Evolutionary conservation across 2,797 vertebrate genomes (phyloP).

Genomic region (Lacerta viridis): DNA sequence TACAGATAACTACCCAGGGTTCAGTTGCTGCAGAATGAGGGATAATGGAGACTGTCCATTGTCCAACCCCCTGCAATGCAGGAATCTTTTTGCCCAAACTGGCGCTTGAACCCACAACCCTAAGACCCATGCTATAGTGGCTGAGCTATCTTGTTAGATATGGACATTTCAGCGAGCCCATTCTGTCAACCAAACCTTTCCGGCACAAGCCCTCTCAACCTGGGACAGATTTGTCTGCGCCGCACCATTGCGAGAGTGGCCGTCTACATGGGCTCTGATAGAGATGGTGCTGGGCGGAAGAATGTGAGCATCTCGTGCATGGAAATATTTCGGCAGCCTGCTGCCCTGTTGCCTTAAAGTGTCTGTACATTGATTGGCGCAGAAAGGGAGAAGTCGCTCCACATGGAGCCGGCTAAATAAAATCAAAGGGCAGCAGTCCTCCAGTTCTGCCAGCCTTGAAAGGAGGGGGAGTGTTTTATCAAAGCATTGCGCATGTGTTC

Average conservation of each 20-base stretch:
- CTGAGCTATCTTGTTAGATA: too few species aligned
- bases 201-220: background rate
- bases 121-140: too few species aligned
- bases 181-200: too few species aligned
- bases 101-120: too few species aligned
- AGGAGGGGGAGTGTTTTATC: background rate
- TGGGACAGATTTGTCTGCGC: background rate
- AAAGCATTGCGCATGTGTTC: conserved; percentile 27
- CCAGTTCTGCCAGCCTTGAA: conserved; percentile 34
- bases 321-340: background rate
- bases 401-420: background rate
- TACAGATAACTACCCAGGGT: too few species aligned
- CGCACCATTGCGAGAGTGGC: background rate
- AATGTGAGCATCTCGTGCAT: background rate
- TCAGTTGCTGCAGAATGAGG: too few species aligned
- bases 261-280: background rate
- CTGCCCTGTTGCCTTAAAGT: conserved; percentile 23
- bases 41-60: too few species aligned
- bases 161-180: too few species aligned
- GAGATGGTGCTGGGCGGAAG: background rate
- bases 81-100: too few species aligned
- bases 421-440: background rate
- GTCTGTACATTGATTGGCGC: conserved; percentile 16
- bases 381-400: conserved; percentile 16
- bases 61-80: too few species aligned